These are phyloP conservation scores for Noctua janthe DNA, from an alignment of 2,888 invertebrate genomes.

Conservation along the genomic window DNA sequence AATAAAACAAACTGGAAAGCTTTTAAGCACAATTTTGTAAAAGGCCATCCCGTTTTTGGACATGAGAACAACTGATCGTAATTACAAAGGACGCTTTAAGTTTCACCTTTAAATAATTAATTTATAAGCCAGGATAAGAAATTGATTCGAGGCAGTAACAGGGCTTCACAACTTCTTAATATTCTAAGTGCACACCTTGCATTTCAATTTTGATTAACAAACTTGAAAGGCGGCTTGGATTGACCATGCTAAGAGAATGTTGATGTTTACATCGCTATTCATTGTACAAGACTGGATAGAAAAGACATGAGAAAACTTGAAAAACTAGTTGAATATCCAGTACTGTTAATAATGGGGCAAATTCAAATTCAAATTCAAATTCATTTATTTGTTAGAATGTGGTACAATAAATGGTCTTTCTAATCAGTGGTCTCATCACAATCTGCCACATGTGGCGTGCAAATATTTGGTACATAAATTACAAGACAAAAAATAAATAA, in stretches of 20 bases:
- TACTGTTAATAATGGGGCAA: background rate
- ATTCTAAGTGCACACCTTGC: constrained; percentile 54
- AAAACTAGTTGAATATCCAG: background rate
- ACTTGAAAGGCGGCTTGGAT: constrained; percentile 42
- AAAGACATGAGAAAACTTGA: background rate
- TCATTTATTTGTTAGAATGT: no score
- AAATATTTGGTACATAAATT: no score
- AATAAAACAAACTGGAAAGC: constrained; percentile 32
- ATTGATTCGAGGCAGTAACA: constrained; percentile 37
- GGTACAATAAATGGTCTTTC: no score
- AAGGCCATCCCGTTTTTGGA: constrained; percentile 20
- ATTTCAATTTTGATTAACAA: constrained; percentile 60
- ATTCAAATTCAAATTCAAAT: no score
- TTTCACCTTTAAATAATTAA: constrained; percentile 25
- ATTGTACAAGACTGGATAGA: constrained; percentile 3
- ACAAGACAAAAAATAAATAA: no score
- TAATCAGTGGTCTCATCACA: no score
- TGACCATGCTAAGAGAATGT: constrained; percentile 33
- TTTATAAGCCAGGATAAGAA: constrained; percentile 38
- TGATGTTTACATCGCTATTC: constrained; percentile 32
- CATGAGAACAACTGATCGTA: background rate
- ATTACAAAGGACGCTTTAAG: background rate
- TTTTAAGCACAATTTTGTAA: constrained; percentile 29
- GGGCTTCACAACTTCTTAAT: constrained; percentile 41
- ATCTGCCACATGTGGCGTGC: no score